Percentiles rank a stretch among this genome's conserved stretches.
These are phyloP conservation scores for Eira barbara DNA, from an alignment of 2,113 vertebrate genomes.

Conservation along the genomic window DNA sequence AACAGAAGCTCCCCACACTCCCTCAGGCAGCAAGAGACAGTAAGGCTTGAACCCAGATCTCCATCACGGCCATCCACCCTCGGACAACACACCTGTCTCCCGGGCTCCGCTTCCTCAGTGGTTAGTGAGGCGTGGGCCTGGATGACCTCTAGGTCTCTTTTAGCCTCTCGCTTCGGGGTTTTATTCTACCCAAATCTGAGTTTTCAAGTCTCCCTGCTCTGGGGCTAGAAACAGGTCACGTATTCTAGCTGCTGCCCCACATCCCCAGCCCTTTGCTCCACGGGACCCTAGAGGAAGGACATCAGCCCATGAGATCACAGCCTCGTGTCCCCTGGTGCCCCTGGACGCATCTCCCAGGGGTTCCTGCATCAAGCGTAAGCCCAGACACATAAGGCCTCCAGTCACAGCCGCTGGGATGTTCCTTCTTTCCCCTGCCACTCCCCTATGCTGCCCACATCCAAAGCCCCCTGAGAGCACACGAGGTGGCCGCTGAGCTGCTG, in stretches of 20 bases:
- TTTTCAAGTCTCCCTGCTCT: neutral
- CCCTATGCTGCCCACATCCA: neutral
- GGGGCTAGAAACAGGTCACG: neutral
- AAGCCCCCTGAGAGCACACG: neutral
- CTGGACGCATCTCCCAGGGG: neutral
- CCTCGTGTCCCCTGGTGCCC: neutral
- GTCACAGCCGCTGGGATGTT: neutral
- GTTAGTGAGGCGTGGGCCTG: neutral
- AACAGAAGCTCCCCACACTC: neutral
- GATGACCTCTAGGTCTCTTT: neutral
- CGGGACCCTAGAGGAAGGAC: neutral
- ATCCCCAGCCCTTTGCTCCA: neutral
- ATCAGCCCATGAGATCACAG: neutral
- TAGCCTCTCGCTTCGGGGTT: neutral
- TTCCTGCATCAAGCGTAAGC: neutral
- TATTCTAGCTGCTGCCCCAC: neutral
- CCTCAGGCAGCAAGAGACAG: neutral
- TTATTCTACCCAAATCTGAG: neutral
- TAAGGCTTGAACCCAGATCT: neutral
- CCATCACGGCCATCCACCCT: neutral
- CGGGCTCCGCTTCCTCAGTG: neutral
- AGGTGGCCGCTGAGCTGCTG: neutral
- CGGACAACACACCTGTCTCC: neutral
- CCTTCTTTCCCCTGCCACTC: neutral
- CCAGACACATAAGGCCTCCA: neutral